Evolutionary conservation across 2,113 vertebrate species (phyloP).

Genomic region (Psophia crepitans): DNA sequence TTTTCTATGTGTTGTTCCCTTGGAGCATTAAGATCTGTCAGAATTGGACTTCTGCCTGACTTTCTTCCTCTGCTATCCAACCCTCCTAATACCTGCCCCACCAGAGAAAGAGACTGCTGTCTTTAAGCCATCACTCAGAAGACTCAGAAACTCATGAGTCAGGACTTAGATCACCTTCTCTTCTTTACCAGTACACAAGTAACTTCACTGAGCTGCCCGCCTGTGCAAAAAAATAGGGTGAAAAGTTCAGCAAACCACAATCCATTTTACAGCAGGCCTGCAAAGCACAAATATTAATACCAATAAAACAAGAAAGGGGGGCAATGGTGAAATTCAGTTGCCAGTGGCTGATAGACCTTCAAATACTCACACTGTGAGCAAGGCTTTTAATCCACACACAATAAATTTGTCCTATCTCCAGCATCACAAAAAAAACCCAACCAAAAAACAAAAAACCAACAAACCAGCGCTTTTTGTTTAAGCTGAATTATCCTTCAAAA

Average conservation of each 20-base stretch:
- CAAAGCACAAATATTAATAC: conserved; percentile 1
- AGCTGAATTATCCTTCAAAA: not conserved
- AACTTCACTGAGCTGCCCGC: not conserved
- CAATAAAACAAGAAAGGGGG: not conserved
- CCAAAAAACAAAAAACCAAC: no score
- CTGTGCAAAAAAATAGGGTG: not conserved
- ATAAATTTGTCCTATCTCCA: not conserved
- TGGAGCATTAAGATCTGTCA: not conserved
- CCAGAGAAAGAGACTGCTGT: not conserved
- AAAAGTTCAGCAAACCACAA: conserved; percentile 35
- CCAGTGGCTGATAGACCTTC: not conserved
- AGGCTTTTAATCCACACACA: conserved; percentile 2
- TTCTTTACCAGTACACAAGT: not conserved
- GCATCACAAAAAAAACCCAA: not conserved
- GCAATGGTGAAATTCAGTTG: not conserved
- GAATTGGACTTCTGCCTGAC: not conserved
- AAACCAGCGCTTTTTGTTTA: not conserved
- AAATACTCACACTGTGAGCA: not conserved
- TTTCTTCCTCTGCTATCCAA: not conserved
- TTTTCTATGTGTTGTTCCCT: not conserved
- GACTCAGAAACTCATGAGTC: not conserved
- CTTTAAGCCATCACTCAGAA: not conserved
- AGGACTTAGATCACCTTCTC: not conserved
- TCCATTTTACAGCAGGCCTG: not conserved
- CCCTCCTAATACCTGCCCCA: not conserved